Percentiles rank a stretch among this genome's conserved stretches.
phyloP scores from a whole-genome alignment of 2,113 vertebrate genomes.

The Eurystomus gularis region DNA sequence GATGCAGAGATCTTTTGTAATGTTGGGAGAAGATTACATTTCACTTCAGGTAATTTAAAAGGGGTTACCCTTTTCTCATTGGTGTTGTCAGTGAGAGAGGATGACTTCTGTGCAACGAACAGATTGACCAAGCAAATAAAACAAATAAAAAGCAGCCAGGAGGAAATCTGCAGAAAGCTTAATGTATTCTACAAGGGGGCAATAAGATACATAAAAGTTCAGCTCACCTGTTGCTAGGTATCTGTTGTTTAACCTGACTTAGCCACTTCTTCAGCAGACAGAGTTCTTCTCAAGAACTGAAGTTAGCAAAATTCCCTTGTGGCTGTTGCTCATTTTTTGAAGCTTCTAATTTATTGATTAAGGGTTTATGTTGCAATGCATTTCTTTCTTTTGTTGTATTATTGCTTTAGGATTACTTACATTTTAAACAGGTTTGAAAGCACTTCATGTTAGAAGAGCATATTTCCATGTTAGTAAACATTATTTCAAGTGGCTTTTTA shows the following conservation, averaged over 20 bases:
- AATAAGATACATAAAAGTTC: background rate
- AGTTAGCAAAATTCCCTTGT: background rate
- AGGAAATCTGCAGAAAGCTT: background rate
- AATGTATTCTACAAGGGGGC: background rate
- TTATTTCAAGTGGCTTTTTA: background rate
- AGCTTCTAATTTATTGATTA: background rate
- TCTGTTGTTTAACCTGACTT: background rate
- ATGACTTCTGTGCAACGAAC: background rate
- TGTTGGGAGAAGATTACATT: background rate
- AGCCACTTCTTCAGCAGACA: background rate
- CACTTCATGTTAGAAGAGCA: background rate
- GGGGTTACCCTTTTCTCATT: background rate
- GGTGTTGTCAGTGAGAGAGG: background rate
- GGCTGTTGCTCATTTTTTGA: background rate
- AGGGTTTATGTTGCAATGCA: background rate
- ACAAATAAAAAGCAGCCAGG: background rate
- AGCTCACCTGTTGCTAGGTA: background rate
- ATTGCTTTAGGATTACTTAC: background rate
- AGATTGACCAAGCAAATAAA: background rate
- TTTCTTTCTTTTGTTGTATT: background rate
- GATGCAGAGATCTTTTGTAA: background rate
- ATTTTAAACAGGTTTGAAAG: conserved; percentile 6
- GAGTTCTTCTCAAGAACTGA: background rate
- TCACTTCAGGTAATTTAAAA: background rate
- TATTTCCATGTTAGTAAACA: background rate